Percentiles rank a stretch among this genome's conserved stretches.
phyloP scores from a whole-genome alignment of 2,888 invertebrate genomes.

The Torymus auratus region DNA sequence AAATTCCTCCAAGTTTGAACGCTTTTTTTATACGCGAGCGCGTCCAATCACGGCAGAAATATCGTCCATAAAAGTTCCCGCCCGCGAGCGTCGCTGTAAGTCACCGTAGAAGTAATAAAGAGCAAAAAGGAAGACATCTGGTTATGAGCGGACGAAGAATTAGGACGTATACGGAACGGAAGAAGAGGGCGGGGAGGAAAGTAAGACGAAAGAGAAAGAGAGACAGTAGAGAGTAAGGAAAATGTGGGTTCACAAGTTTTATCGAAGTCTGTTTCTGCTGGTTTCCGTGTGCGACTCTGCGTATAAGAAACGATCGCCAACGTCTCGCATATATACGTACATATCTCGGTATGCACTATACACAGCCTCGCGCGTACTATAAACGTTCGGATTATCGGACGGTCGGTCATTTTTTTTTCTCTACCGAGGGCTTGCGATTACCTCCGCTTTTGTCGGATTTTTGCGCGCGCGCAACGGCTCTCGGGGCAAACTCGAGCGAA shows the following conservation, averaged over 20 bases:
- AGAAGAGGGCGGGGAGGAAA: background rate
- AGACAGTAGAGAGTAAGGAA: background rate
- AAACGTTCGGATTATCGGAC: background rate
- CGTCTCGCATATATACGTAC: too few relatives aligned
- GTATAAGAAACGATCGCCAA: constrained; percentile 13
- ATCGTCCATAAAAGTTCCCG: constrained; percentile 4
- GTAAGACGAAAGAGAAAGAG: background rate
- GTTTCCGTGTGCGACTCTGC: background rate
- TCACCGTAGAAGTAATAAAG: constrained; percentile 9
- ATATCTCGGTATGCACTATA: too few relatives aligned
- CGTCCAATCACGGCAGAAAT: background rate
- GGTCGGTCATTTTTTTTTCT: constrained; percentile 1
- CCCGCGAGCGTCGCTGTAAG: background rate
- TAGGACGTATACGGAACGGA: constrained; percentile 13
- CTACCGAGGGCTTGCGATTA: background rate
- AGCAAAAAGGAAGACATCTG: constrained; percentile 29
- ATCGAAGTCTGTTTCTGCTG: constrained; percentile 44
- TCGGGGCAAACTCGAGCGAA: constrained; percentile 11
- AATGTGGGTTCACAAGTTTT: constrained; percentile 34
- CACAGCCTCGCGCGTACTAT: background rate
- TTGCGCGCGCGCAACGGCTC: background rate
- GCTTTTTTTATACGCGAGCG: too few relatives aligned
- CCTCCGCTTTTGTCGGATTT: constrained; percentile 17
- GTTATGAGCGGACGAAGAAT: constrained; percentile 41
- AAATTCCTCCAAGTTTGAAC: too few relatives aligned